phyloP scores from a whole-genome alignment of 2,797 vertebrate genomes.

The Gila robusta region DNA sequence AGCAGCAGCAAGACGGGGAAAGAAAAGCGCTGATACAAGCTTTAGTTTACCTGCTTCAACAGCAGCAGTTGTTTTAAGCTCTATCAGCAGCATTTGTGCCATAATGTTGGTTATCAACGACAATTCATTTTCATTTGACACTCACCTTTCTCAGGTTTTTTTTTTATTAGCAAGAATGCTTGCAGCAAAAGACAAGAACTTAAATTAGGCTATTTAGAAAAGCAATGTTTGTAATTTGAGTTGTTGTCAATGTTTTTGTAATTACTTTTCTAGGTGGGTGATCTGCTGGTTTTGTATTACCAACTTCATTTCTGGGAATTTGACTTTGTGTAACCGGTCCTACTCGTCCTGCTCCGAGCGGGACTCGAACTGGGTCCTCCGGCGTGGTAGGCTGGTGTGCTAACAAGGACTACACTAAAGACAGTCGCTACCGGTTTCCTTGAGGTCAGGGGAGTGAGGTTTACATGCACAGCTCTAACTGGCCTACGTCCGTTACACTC shows the following conservation, averaged over 20 bases:
- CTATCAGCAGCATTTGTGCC: constrained; percentile 36
- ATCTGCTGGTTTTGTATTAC: not conserved
- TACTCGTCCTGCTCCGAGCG: too few relatives aligned
- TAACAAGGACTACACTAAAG: not conserved
- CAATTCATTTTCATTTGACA: not conserved
- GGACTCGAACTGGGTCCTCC: too few relatives aligned
- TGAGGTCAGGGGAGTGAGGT: not conserved
- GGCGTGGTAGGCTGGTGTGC: too few relatives aligned
- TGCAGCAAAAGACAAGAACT: not conserved
- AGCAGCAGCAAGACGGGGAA: constrained; percentile 46
- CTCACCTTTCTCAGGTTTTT: not conserved
- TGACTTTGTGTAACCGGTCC: not conserved
- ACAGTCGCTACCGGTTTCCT: not conserved
- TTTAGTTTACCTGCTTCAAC: constrained; percentile 66
- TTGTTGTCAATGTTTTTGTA: too few relatives aligned
- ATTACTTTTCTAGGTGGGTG: too few relatives aligned
- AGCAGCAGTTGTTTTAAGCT: constrained; percentile 53
- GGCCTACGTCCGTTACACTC: too few relatives aligned
- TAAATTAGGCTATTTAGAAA: not conserved
- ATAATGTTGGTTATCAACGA: not conserved
- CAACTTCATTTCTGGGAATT: not conserved
- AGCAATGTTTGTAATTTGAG: too few relatives aligned
- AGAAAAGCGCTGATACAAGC: constrained; percentile 58
- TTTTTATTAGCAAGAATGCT: not conserved
- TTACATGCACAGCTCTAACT: not conserved